Evolutionary conservation across 2,113 vertebrate genomes (phyloP).

Genomic region (Apodemus speciosus): DNA sequence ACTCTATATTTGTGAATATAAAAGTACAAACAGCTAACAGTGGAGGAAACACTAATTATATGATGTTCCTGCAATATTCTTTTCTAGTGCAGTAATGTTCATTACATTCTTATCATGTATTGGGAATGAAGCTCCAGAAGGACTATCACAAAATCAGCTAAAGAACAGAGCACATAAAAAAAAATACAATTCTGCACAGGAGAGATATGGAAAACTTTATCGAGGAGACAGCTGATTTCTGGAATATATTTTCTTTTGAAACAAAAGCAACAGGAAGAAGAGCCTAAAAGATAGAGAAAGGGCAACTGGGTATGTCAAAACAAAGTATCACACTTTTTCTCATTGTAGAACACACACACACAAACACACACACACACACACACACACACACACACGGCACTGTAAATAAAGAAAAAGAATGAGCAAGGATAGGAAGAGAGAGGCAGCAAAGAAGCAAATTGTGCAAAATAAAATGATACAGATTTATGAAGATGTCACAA

Average conservation of each 20-base stretch:
- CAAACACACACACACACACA: no score
- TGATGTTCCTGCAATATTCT: background rate
- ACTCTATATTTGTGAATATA: background rate
- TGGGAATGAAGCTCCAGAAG: background rate
- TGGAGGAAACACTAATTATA: background rate
- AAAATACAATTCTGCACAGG: background rate
- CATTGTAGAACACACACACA: background rate
- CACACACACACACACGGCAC: background rate
- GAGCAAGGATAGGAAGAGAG: fast-evolving
- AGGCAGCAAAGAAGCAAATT: background rate
- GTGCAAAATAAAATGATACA: background rate
- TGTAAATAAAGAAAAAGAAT: background rate
- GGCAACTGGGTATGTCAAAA: background rate
- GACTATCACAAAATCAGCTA: background rate
- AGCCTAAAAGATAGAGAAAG: background rate
- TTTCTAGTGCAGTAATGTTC: background rate
- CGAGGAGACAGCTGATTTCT: constrained; percentile 37
- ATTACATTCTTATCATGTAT: background rate
- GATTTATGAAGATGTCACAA: background rate
- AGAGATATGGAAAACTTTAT: constrained; percentile 26
- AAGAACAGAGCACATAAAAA: background rate
- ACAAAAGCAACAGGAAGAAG: background rate
- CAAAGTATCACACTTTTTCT: background rate
- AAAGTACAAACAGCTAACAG: background rate
- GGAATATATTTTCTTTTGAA: background rate